phyloP scores from a whole-genome alignment of 2,888 invertebrate species.

The Steromphala cineraria region DNA sequence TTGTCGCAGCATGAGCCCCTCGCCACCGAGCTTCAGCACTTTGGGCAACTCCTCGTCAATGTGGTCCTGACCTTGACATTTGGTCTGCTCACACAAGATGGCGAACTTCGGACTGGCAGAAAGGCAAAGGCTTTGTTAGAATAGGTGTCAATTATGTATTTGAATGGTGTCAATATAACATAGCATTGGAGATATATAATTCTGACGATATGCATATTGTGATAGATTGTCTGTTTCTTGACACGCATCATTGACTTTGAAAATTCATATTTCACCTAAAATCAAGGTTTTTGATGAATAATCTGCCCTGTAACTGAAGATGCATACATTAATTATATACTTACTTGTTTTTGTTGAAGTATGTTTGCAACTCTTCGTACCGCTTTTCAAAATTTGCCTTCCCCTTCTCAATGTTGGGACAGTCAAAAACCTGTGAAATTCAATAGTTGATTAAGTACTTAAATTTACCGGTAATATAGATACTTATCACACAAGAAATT shows the following conservation, averaged over 20 bases:
- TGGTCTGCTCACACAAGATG: slow-evolving; percentile 61
- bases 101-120: slow-evolving; percentile 59
- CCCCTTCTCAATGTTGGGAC: slow-evolving; percentile 54
- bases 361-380: slow-evolving; percentile 56
- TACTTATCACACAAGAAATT: too few species aligned
- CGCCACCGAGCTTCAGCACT: slow-evolving; percentile 67
- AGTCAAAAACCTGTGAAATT: slow-evolving; percentile 68
- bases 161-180: too few species aligned
- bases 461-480: too few species aligned
- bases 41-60: slow-evolving; percentile 64
- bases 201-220: too few species aligned
- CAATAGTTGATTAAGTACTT: not conserved
- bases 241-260: too few species aligned
- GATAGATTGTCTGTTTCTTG: too few species aligned
- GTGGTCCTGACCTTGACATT: slow-evolving; percentile 62
- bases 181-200: too few species aligned
- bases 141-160: too few species aligned
- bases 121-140: not conserved
- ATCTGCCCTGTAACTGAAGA: too few species aligned
- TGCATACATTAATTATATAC: too few species aligned
- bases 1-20: slow-evolving; percentile 71
- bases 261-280: too few species aligned
- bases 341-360: slow-evolving; percentile 65
- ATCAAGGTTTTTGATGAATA: too few species aligned
- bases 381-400: slow-evolving; percentile 68